Evolutionary conservation across 2,113 vertebrate genomes (phyloP).

Genomic region (Neoarius graeffei): DNA sequence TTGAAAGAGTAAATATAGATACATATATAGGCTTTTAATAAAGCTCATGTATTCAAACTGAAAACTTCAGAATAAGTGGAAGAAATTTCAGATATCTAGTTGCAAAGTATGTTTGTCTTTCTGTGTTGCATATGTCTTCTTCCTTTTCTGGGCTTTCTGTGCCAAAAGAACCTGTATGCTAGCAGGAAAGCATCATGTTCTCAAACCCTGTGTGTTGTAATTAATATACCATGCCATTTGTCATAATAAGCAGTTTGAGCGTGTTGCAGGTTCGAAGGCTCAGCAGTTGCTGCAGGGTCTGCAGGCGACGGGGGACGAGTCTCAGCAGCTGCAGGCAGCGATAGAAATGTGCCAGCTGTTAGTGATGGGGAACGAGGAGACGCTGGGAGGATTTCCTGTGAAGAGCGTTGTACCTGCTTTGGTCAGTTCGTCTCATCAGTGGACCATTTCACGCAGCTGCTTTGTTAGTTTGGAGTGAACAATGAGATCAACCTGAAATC

Average conservation of each 20-base stretch:
- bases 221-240: background rate
- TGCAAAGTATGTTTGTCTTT: background rate
- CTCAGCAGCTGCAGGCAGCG: constrained; percentile 95
- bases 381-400: constrained; percentile 96
- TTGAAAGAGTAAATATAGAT: background rate
- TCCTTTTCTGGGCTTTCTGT: background rate
- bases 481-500: background rate
- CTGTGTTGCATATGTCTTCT: background rate
- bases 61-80: background rate
- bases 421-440: constrained; percentile 71
- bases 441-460: background rate
- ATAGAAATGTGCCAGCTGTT: constrained; percentile 99
- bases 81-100: no score
- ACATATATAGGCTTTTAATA: background rate
- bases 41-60: background rate
- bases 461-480: background rate
- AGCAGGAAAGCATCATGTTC: background rate
- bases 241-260: background rate
- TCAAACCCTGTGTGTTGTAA: background rate
- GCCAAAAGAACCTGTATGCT: background rate
- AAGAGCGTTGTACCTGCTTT: constrained; percentile 97
- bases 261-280: constrained; percentile 88
- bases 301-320: constrained; percentile 95
- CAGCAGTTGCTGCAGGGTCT: constrained; percentile 97
- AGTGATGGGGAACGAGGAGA: constrained; percentile 99